phyloP scores from a whole-genome alignment of 1,140 invertebrate species.

The Ptiloglossa arizonensis region DNA sequence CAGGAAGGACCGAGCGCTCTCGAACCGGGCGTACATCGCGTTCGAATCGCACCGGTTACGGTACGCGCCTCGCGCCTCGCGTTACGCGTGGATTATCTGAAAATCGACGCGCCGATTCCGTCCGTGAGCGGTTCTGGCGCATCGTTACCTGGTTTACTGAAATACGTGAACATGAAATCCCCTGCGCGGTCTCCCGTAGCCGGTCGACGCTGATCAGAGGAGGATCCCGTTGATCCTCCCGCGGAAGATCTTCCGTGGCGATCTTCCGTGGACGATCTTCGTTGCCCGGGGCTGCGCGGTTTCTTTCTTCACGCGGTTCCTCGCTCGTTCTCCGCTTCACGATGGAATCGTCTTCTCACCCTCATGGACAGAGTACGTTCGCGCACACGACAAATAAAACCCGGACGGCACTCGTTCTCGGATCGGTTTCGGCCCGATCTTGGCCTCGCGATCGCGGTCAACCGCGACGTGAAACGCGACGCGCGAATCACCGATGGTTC shows the following conservation, averaged over 20 bases:
- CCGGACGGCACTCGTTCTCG: slow-evolving; percentile 45
- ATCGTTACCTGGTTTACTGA: slow-evolving; percentile 78
- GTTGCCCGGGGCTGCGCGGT: neutral
- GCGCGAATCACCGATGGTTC: too few relatives aligned
- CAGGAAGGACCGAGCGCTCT: slow-evolving; percentile 44
- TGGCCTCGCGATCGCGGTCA: too few relatives aligned
- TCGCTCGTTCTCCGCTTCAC: slow-evolving; percentile 6
- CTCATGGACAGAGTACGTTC: slow-evolving; percentile 43
- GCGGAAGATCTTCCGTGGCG: slow-evolving; percentile 24
- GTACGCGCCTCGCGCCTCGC: too few relatives aligned
- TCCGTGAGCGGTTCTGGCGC: slow-evolving; percentile 37
- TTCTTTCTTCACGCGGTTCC: slow-evolving; percentile 11
- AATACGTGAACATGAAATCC: slow-evolving; percentile 79
- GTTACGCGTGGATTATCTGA: slow-evolving; percentile 17
- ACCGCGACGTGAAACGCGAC: too few relatives aligned
- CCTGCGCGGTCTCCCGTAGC: slow-evolving; percentile 65
- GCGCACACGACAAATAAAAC: slow-evolving; percentile 53
- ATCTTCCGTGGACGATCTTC: slow-evolving; percentile 60
- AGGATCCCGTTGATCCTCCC: slow-evolving; percentile 52
- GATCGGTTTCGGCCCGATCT: too few relatives aligned
- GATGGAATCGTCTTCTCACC: slow-evolving; percentile 1
- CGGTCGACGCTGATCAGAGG: slow-evolving; percentile 59
- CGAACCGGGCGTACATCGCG: slow-evolving; percentile 26
- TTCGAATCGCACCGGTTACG: too few relatives aligned
- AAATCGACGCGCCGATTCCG: slow-evolving; percentile 51